A percentile compares a stretch with the other conserved stretches of the same genome.
phyloP scores from a whole-genome alignment of 2,113 vertebrate species.

The Cyprinodon tularosa region DNA sequence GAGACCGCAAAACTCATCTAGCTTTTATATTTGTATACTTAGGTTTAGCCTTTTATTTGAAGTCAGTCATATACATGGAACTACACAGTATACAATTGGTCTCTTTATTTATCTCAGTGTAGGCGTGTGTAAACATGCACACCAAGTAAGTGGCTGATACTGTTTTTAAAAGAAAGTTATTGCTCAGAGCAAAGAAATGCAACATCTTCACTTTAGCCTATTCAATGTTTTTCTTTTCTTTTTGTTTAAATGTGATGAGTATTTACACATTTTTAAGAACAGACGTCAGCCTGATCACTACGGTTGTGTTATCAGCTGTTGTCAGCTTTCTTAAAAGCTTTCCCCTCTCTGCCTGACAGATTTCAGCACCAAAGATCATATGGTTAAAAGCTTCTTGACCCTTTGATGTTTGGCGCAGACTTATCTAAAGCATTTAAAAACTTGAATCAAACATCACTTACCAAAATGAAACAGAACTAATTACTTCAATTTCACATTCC shows the following conservation, averaged over 20 bases:
- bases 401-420: conserved; percentile 32
- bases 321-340: not conserved
- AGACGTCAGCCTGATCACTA: not conserved
- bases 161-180: conserved; percentile 3
- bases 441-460: conserved; percentile 34
- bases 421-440: conserved; percentile 37
- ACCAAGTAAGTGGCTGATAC: not conserved
- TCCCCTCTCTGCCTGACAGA: not conserved
- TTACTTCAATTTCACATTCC: conserved; percentile 17
- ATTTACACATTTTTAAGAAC: conserved; percentile 15
- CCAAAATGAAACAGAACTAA: conserved; percentile 28
- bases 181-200: conserved; percentile 7
- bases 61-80: conserved; percentile 21
- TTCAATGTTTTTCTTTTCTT: not conserved
- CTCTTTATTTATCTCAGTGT: conserved; percentile 10
- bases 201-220: conserved; percentile 1
- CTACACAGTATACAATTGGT: conserved; percentile 16
- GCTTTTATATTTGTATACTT: conserved; percentile 26
- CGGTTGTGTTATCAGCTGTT: not conserved
- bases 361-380: conserved; percentile 4
- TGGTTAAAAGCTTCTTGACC: conserved; percentile 16
- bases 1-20: conserved; percentile 4
- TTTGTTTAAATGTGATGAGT: conserved; percentile 6
- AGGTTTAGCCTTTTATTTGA: conserved; percentile 19
- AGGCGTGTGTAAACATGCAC: conserved; percentile 9